These are phyloP conservation scores for Chrysolina haemoptera DNA, from an alignment of 2,888 invertebrate genomes.

Conservation along the genomic window DNA sequence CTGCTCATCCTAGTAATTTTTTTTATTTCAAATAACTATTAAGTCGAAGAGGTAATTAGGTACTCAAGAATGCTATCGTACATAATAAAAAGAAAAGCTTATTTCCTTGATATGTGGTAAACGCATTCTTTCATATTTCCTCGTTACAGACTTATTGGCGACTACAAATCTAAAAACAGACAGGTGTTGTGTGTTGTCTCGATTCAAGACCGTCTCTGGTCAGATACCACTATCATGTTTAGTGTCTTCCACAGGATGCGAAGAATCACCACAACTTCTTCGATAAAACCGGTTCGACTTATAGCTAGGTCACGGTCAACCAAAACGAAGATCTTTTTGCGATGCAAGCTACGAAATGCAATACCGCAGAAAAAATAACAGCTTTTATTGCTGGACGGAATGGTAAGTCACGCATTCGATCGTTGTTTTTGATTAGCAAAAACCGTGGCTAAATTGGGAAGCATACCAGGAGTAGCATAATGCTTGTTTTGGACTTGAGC, in stretches of 20 bases:
- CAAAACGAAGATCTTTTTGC: slow-evolving; percentile 34
- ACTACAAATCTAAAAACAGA: too few species aligned
- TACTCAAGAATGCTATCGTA: too few species aligned
- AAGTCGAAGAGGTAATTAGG: too few species aligned
- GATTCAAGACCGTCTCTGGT: not conserved
- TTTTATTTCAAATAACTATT: too few species aligned
- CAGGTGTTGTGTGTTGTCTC: not conserved
- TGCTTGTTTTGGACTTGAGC: not conserved
- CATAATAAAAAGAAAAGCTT: too few species aligned
- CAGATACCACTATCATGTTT: not conserved
- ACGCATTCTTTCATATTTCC: not conserved
- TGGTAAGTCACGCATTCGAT: slow-evolving; percentile 17
- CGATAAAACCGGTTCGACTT: slow-evolving; percentile 39
- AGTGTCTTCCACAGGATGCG: not conserved
- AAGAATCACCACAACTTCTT: slow-evolving; percentile 40
- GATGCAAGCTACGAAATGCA: slow-evolving; percentile 15
- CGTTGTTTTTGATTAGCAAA: slow-evolving; percentile 10
- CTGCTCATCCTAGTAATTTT: too few species aligned
- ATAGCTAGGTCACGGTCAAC: slow-evolving; percentile 39
- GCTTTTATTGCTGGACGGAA: not conserved
- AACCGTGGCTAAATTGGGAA: slow-evolving; percentile 12
- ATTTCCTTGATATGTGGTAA: not conserved
- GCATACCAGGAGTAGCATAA: slow-evolving; percentile 10
- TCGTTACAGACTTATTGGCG: too few species aligned
- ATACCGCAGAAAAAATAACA: not conserved